phyloP scores from a whole-genome alignment of 2,888 invertebrate species.

The Pinctada fucata region DNA sequence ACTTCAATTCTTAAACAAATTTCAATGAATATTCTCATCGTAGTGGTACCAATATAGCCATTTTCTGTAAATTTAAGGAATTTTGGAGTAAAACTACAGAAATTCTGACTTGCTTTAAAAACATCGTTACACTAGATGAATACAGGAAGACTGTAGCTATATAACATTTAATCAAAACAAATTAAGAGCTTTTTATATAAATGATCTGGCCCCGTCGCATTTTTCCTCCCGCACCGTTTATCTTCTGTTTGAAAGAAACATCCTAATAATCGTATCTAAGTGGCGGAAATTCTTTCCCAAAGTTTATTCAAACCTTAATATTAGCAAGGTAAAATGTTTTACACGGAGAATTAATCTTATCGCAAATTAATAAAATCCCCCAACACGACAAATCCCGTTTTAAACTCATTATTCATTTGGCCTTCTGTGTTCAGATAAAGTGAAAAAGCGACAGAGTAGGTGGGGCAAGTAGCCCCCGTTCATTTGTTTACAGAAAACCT shows the following conservation, averaged over 20 bases:
- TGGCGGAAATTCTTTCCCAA: constrained; percentile 21
- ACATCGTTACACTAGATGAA: too few relatives aligned
- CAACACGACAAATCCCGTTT: constrained; percentile 22
- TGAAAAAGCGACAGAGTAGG: constrained; percentile 21
- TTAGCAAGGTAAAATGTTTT: constrained; percentile 34
- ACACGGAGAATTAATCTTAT: constrained; percentile 32
- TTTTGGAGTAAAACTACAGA: too few relatives aligned
- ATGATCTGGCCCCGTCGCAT: not conserved
- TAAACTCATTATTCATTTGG: constrained; percentile 34
- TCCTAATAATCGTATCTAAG: constrained; percentile 22
- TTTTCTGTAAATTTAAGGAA: too few relatives aligned
- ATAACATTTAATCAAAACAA: too few relatives aligned
- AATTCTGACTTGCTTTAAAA: too few relatives aligned
- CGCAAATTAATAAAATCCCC: constrained; percentile 35
- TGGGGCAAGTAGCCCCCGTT: constrained; percentile 29
- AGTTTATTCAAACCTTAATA: constrained; percentile 25
- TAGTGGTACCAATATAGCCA: too few relatives aligned
- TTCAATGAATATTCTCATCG: too few relatives aligned
- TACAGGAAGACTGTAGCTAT: too few relatives aligned
- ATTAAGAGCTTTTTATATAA: too few relatives aligned
- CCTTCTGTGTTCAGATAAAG: constrained; percentile 10
- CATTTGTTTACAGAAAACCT: constrained; percentile 35
- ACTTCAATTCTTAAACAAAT: too few relatives aligned
- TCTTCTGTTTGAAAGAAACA: constrained; percentile 5
- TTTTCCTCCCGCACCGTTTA: not conserved